phyloP scores from a whole-genome alignment of 2,797 vertebrate species.

The Pangasius sanitwongsei region DNA sequence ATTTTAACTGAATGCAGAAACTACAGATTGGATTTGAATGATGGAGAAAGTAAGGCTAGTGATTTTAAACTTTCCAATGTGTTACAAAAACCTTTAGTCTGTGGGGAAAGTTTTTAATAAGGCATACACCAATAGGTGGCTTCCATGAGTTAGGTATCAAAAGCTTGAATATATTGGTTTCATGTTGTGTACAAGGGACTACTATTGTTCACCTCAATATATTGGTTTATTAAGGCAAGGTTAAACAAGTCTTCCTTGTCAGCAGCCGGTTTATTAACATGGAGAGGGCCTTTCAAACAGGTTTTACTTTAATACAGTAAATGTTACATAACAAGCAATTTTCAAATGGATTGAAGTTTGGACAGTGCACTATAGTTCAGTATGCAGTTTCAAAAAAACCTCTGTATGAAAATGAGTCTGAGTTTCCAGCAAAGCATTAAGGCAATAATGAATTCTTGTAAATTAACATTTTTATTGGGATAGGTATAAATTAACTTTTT shows the following conservation, averaged over 20 bases:
- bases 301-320: neutral
- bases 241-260: neutral
- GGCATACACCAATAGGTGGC: conserved; percentile 7
- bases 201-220: neutral
- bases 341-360: neutral
- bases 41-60: too few species aligned
- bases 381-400: neutral
- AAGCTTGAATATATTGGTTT: neutral
- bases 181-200: neutral
- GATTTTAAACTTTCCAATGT: neutral
- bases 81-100: neutral
- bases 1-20: neutral
- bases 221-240: neutral
- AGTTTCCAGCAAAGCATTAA: neutral
- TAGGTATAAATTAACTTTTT: too few species aligned
- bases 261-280: neutral
- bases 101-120: neutral
- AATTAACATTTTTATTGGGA: neutral
- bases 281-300: neutral
- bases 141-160: neutral
- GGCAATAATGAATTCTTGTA: neutral
- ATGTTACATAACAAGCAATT: neutral
- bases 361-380: neutral
- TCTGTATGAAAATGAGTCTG: neutral
- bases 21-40: neutral